Percentiles rank a stretch among this genome's conserved stretches.
Conservation (phyloP, 2,113 vertebrate species). For the Eudyptes chrysolophus region DNA sequence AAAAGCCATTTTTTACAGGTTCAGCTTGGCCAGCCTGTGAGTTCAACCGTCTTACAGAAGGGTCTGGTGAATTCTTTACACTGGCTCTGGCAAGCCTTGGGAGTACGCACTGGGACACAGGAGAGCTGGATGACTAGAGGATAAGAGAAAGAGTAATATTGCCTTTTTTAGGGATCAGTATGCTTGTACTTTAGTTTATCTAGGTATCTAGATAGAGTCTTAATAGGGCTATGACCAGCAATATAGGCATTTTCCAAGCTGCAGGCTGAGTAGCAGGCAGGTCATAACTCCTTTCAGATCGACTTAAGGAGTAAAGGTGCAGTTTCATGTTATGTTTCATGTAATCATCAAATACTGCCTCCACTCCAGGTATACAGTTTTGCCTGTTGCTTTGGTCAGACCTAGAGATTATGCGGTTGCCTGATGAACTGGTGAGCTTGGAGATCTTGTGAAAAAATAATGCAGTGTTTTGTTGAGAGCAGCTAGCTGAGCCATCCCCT, state of each 20-base stretch:
- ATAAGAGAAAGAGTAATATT: not conserved
- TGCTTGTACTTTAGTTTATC: not conserved
- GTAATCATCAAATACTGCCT: not conserved
- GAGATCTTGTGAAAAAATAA: not conserved
- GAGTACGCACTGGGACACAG: fast-evolving
- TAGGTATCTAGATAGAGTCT: not conserved
- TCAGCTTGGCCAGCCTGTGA: not conserved
- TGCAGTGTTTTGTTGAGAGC: not conserved
- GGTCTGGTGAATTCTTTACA: not conserved
- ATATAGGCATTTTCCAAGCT: not conserved
- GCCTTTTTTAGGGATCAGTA: not conserved
- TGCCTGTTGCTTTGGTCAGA: not conserved
- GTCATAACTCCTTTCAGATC: not conserved
- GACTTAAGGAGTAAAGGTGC: not conserved
- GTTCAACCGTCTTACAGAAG: not conserved
- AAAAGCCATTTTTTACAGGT: not conserved
- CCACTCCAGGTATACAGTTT: not conserved
- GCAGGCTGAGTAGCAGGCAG: not conserved
- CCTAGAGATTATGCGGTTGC: not conserved
- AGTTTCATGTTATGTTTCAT: not conserved
- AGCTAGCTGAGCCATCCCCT: not conserved
- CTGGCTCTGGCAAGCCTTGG: not conserved
- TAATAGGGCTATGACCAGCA: not conserved
- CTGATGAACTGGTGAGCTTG: not conserved
- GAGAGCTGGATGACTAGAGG: not conserved